Evolutionary conservation across 2,888 invertebrate species (phyloP).

Genomic region (Cerceris rybyensis): DNA sequence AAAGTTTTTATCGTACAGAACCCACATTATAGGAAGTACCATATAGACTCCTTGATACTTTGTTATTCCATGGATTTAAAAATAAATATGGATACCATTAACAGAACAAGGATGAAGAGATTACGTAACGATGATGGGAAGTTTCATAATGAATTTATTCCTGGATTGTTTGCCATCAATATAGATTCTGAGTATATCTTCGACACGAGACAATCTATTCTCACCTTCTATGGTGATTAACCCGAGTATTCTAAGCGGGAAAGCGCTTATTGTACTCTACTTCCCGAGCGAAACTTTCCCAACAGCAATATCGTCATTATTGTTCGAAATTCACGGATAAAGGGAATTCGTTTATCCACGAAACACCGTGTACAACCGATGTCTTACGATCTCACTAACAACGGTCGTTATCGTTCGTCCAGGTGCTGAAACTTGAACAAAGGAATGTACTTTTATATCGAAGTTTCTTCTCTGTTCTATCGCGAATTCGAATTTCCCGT

Average conservation of each 20-base stretch:
- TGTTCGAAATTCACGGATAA: neutral
- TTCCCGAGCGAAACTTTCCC: neutral
- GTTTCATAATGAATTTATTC: slow-evolving; percentile 32
- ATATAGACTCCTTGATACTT: neutral
- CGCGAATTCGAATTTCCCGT: neutral
- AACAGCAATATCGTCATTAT: neutral
- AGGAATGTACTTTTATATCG: neutral
- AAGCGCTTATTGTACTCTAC: neutral
- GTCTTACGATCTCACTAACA: slow-evolving; percentile 7
- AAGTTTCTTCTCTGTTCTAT: slow-evolving; percentile 1
- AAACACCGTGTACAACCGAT: neutral
- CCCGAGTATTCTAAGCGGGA: neutral
- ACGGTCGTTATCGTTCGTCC: neutral
- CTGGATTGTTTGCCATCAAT: slow-evolving; percentile 26
- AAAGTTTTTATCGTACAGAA: neutral
- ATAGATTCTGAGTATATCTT: slow-evolving; percentile 9
- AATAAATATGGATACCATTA: neutral
- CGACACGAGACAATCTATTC: slow-evolving; percentile 30
- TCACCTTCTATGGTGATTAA: neutral
- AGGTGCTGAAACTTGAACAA: neutral
- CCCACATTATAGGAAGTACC: neutral
- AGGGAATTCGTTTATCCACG: neutral
- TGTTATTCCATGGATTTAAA: slow-evolving; percentile 1
- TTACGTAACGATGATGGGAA: slow-evolving; percentile 26
- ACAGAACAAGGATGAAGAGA: slow-evolving; percentile 1